Evolutionary conservation across 2,797 vertebrate genomes (phyloP), one percentile per base, ranked within the genome.

Genomic region (Rhinichthys osculus): DNA sequence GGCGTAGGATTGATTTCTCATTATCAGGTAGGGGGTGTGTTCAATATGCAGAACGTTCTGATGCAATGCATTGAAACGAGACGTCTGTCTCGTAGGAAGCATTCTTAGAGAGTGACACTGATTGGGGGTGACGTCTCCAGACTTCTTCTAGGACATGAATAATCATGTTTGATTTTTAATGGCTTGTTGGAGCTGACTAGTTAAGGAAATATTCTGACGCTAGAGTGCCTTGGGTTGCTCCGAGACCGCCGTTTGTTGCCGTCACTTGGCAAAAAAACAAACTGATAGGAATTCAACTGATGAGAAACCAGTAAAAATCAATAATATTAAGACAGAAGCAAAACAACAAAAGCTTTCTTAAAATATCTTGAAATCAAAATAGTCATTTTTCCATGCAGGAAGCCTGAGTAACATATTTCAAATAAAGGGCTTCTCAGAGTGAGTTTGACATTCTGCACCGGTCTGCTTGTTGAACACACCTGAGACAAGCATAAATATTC

Each of bases 381-480:
- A 66, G 19, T 44, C 21, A 35, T 74, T 70, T 59, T 40, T 78
- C 14, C 59, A 35, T 33, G 69, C 81, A 78, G 67, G 78, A 54
- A 50, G 33, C 47, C 42, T 7, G n/a, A 76, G 38, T 17, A 11
- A 72, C 59, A 80, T 50, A 27, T 74, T 76, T 70, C 57, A 27
- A 33, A 40, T 40, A 42, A 77, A 64, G 42, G 8, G 59, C 50
- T 84, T 82, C 72, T 88, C 81, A 84, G 73, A 27, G 67, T 44
- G 82, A 73, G 66, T 62, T 83, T 70, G 52, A 72, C 42, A 78
- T 81, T 78, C 52, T 81, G 85, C 85, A 86, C 87, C 88, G 27
- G 85, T 89, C 87, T 88, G 88, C 85, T 83, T 89, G 85, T 88
- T 88, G 88, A 90, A 90, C 88, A 90, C 89, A 87, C 85, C 87